phyloP scores from a whole-genome alignment of 2,888 invertebrate genomes.

The Teleogryllus oceanicus region DNA sequence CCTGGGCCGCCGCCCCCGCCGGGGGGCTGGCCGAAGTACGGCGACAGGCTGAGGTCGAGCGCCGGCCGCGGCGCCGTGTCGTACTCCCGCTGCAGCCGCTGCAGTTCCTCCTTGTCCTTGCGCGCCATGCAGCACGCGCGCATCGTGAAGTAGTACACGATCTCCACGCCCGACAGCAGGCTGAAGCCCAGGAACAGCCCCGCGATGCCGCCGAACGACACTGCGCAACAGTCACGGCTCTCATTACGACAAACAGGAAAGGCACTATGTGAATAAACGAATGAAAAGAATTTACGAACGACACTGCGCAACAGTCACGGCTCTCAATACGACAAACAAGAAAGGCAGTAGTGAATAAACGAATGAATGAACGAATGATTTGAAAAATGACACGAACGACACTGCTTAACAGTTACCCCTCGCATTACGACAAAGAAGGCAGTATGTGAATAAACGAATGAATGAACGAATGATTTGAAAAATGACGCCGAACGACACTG shows the following conservation, averaged over 20 bases:
- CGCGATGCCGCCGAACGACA: conserved; percentile 59
- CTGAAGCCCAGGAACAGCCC: conserved; percentile 68
- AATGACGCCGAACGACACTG: conserved; percentile 40
- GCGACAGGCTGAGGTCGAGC: conserved; percentile 46
- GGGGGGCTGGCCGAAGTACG: conserved; percentile 44
- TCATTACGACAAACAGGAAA: too few species aligned
- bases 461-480: too few species aligned
- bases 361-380: too few species aligned
- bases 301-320: too few species aligned
- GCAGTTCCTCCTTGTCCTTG: conserved; percentile 52
- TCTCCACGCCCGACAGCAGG: conserved; percentile 69
- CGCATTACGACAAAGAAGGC: too few species aligned
- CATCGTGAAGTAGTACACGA: conserved; percentile 72
- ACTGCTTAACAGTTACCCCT: too few species aligned
- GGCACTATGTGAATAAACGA: too few species aligned
- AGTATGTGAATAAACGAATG: too few species aligned
- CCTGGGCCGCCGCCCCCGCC: background rate
- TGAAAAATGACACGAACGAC: too few species aligned
- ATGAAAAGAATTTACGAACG: too few species aligned
- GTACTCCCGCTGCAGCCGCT: conserved; percentile 50
- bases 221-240: conserved; percentile 44
- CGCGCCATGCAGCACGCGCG: conserved; percentile 62
- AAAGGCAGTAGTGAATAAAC: too few species aligned
- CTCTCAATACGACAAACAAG: too few species aligned
- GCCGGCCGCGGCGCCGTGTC: conserved; percentile 42